Evolutionary conservation across 2,113 vertebrate species (phyloP).

Genomic region (Cricetomys ansorgei): DNA sequence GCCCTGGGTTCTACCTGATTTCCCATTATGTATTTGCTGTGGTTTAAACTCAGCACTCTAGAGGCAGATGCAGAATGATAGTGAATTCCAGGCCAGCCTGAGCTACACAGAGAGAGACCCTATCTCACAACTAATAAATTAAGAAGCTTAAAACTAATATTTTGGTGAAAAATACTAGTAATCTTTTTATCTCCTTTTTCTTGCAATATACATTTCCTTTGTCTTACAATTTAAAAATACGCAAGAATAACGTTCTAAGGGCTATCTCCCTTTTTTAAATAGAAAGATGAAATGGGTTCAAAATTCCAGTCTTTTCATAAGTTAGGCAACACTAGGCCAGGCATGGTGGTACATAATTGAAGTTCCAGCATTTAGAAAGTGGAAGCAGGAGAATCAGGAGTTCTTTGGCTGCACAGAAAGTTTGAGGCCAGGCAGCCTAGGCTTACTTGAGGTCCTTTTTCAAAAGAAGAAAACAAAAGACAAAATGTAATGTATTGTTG

Average conservation of each 20-base stretch:
- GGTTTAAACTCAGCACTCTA: not conserved
- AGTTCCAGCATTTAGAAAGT: not conserved
- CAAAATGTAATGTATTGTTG: not conserved
- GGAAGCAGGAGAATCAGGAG: not conserved
- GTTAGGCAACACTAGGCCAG: not conserved
- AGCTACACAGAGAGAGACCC: too few species aligned
- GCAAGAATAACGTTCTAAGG: not conserved
- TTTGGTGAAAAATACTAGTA: not conserved
- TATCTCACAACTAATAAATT: not conserved
- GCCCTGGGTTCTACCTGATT: not conserved
- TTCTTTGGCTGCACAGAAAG: not conserved
- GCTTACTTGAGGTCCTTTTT: too few species aligned
- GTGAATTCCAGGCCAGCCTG: not conserved
- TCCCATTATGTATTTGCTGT: too few species aligned
- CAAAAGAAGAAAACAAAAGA: not conserved
- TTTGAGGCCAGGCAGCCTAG: not conserved
- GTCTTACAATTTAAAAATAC: not conserved
- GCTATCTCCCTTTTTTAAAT: not conserved
- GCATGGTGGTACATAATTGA: too few species aligned
- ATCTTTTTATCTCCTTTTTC: constrained; percentile 1
- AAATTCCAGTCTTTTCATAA: not conserved
- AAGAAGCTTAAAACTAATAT: not conserved
- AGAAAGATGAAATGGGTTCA: not conserved
- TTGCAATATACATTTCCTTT: not conserved
- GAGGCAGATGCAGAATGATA: not conserved